Percentiles rank a stretch among this genome's conserved stretches.
phyloP scores from a whole-genome alignment of 2,797 vertebrate species.

The Lycodopsis pacificus region DNA sequence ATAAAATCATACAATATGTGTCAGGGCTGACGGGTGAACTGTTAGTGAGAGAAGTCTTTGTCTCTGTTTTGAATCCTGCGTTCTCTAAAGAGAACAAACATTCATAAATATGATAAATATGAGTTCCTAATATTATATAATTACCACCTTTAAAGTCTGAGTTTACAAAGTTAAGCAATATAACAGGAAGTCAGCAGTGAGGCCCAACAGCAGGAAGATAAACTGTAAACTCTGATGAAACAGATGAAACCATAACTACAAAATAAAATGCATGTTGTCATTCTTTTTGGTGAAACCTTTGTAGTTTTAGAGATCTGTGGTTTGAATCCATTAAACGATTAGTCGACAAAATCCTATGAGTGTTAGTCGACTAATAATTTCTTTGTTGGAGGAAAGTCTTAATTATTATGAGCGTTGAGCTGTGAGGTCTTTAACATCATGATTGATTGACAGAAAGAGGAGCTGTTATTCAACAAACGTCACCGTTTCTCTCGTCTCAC shows the following conservation, averaged over 20 bases:
- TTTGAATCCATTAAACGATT: background rate
- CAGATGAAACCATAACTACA: background rate
- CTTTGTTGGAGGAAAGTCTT: background rate
- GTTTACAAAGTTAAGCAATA: too few relatives aligned
- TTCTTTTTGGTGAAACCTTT: background rate
- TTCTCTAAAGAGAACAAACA: background rate
- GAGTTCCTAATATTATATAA: background rate
- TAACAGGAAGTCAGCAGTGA: too few relatives aligned
- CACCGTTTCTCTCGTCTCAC: background rate
- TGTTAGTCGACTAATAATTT: background rate
- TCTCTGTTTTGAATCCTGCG: background rate
- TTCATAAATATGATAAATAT: background rate
- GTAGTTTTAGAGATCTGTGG: background rate
- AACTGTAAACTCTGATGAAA: background rate
- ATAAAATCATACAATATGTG: too few relatives aligned
- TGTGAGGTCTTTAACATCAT: too few relatives aligned
- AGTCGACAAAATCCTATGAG: too few relatives aligned
- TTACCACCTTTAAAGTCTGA: too few relatives aligned
- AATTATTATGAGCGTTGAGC: background rate
- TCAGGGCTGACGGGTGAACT: too few relatives aligned
- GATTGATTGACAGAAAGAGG: too few relatives aligned
- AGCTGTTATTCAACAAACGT: too few relatives aligned
- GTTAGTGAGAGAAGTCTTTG: background rate
- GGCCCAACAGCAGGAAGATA: background rate
- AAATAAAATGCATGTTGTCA: background rate